Conservation (phyloP, 2,888 invertebrate species). For the Himalopsyche japonica region DNA sequence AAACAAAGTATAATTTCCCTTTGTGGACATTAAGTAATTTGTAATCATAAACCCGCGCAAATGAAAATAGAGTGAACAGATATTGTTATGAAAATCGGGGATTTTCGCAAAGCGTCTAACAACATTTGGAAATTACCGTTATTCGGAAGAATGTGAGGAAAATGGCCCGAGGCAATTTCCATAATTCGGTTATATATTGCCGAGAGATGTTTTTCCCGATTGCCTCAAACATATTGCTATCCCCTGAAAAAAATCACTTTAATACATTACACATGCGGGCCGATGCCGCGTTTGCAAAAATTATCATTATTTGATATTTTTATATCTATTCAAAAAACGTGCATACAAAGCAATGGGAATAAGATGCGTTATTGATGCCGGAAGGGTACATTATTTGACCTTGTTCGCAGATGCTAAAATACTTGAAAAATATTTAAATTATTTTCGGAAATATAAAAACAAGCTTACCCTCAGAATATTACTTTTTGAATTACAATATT, state of each 20-base stretch:
- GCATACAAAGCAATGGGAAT: not conserved
- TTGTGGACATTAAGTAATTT: not conserved
- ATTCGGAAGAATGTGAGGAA: not conserved
- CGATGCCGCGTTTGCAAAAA: not conserved
- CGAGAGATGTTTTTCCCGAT: not conserved
- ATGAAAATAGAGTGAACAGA: not conserved
- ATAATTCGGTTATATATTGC: slow-evolving; percentile 8
- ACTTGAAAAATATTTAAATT: no score
- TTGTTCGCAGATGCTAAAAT: not conserved
- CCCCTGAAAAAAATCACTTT: not conserved
- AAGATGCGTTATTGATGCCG: not conserved
- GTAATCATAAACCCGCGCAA: not conserved
- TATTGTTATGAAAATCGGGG: not conserved
- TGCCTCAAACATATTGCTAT: not conserved
- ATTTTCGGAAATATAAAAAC: no score
- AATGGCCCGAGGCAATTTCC: not conserved
- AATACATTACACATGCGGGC: not conserved
- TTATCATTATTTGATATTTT: not conserved
- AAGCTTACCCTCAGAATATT: no score
- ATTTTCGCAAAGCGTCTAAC: not conserved
- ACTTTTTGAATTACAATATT: no score
- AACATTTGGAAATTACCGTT: not conserved
- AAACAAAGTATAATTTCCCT: not conserved
- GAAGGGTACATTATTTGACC: not conserved
- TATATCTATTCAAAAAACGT: not conserved